Conservation (phyloP, 2,797 vertebrate species). For the Antrozous pallidus region DNA sequence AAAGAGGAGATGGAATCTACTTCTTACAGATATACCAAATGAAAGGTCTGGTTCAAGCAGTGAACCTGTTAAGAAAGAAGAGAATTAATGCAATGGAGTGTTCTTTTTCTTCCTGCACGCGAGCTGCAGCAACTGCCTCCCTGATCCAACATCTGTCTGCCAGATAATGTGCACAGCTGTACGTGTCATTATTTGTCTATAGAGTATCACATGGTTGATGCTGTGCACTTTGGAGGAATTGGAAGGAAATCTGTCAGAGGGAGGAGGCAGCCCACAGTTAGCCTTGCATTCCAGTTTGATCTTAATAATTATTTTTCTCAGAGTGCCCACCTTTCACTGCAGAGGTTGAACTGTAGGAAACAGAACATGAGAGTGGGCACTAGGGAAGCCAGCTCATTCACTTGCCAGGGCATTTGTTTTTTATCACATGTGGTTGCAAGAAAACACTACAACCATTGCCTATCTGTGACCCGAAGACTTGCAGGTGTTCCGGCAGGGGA, state of each 20-base stretch:
- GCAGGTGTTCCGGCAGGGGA: not conserved
- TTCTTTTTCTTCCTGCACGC: not conserved
- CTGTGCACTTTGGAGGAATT: not conserved
- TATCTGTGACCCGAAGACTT: not conserved
- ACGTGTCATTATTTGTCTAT: not conserved
- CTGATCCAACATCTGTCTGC: slow-evolving; percentile 20
- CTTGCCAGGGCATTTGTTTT: not conserved
- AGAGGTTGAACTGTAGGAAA: slow-evolving; percentile 6
- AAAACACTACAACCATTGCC: not conserved
- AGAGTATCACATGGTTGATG: not conserved
- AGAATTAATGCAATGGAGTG: slow-evolving; percentile 18
- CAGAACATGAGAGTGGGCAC: not conserved
- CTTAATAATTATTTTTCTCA: not conserved
- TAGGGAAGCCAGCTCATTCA: not conserved
- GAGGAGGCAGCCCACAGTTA: not conserved
- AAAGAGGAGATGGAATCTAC: slow-evolving; percentile 15
- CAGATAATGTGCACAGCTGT: slow-evolving; percentile 44
- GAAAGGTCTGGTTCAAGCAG: slow-evolving; percentile 49
- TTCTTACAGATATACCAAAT: slow-evolving; percentile 37
- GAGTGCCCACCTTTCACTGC: not conserved
- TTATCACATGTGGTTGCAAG: not conserved
- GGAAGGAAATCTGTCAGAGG: slow-evolving; percentile 1
- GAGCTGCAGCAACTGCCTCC: not conserved
- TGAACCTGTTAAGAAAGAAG: slow-evolving; percentile 40
- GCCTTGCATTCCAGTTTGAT: not conserved